Conservation (phyloP, 1,140 invertebrate species). For the Meteorus sp. region DNA sequence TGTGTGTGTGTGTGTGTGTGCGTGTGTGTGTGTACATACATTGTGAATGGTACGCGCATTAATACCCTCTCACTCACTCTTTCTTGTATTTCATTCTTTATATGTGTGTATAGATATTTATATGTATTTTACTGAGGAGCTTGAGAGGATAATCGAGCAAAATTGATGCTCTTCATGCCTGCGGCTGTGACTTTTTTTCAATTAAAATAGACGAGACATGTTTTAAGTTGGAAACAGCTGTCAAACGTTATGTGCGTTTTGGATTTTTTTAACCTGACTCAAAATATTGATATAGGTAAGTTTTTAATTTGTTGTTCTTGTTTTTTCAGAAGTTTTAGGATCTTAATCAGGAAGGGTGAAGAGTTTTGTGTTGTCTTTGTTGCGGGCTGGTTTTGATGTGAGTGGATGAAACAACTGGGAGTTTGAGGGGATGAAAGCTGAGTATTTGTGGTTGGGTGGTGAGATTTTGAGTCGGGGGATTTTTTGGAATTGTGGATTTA, state of each 20-base stretch:
- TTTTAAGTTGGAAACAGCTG: conserved; percentile 41
- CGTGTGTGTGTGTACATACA: too few species aligned
- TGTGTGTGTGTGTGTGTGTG: conserved; percentile 7
- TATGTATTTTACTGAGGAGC: conserved; percentile 20
- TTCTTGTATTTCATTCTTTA: background rate
- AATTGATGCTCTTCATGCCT: conserved; percentile 44
- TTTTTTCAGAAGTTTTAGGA: conserved; percentile 3
- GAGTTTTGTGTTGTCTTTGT: too few species aligned
- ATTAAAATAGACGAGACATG: conserved; percentile 44
- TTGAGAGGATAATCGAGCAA: conserved; percentile 45
- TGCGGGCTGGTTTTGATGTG: too few species aligned
- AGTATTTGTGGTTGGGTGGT: too few species aligned
- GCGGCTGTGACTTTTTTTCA: conserved; percentile 44
- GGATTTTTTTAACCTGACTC: conserved; percentile 10
- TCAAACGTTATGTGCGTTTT: conserved; percentile 38
- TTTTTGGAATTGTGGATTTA: too few species aligned
- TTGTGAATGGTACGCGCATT: too few species aligned
- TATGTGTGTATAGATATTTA: background rate
- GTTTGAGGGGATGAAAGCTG: too few species aligned
- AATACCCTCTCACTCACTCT: conserved; percentile 11
- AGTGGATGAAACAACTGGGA: too few species aligned
- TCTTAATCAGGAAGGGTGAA: too few species aligned
- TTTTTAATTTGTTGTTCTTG: background rate
- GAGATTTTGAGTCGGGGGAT: too few species aligned
- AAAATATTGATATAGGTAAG: background rate